A percentile compares a stretch with the other conserved stretches of the same genome.
Evolutionary conservation across 2,113 vertebrate species (phyloP).

Genomic region (Ammospiza nelsoni): DNA sequence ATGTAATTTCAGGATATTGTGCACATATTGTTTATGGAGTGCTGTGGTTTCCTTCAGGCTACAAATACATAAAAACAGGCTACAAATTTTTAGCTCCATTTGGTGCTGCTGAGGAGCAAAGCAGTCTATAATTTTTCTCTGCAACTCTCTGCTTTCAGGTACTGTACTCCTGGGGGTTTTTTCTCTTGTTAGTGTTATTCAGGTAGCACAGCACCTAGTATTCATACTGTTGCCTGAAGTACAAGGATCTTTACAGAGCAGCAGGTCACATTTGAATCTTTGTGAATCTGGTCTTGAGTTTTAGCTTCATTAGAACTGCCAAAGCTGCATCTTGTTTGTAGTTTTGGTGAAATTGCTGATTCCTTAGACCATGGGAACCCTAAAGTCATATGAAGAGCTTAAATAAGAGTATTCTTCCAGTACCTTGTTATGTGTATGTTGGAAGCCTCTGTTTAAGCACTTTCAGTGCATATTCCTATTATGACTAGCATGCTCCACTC

Average conservation of each 20-base stretch:
- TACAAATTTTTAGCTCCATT: background rate
- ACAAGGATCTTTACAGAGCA: background rate
- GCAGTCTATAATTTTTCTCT: background rate
- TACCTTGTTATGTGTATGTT: background rate
- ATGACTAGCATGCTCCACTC: background rate
- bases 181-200: background rate
- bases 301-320: background rate
- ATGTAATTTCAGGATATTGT: background rate
- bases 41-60: background rate
- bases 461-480: background rate
- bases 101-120: background rate
- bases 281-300: background rate
- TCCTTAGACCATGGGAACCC: fast-evolving
- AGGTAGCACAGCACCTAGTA: background rate
- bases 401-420: background rate
- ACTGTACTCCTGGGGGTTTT: background rate
- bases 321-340: background rate
- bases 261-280: background rate
- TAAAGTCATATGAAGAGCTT: background rate
- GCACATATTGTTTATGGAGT: background rate
- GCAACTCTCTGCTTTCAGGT: background rate
- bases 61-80: background rate
- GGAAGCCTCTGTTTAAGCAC: background rate
- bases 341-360: background rate
- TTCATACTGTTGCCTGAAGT: background rate